phyloP scores from a whole-genome alignment of 2,797 vertebrate genomes.

The Danio kyathit region DNA sequence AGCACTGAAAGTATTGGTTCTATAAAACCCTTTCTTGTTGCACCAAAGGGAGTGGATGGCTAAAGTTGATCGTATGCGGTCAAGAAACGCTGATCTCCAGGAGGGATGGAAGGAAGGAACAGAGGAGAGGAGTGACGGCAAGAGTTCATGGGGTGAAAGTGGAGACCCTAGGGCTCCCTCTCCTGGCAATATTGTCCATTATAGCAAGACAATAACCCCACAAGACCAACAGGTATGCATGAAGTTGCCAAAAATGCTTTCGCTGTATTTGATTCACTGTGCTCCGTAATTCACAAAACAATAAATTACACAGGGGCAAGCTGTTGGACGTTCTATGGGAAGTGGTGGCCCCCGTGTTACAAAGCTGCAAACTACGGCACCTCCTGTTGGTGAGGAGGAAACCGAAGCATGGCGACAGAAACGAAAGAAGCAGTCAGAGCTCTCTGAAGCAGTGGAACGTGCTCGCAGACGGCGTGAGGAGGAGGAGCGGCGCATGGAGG shows the following conservation, averaged over 20 bases:
- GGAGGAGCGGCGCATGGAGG: constrained; percentile 95
- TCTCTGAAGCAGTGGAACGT: constrained; percentile 94
- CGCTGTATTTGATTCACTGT: background rate
- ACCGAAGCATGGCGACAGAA: constrained; percentile 95
- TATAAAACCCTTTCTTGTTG: constrained; percentile 23
- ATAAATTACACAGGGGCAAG: constrained; percentile 60
- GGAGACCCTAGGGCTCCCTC: constrained; percentile 80
- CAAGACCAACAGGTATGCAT: constrained; percentile 86
- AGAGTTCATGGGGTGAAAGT: constrained; percentile 73
- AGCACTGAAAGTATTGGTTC: background rate
- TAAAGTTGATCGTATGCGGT: constrained; percentile 80
- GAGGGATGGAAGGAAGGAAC: constrained; percentile 84
- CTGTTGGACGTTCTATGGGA: constrained; percentile 68
- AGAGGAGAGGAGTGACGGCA: constrained; percentile 80
- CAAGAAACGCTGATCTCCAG: constrained; percentile 80
- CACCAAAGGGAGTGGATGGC: constrained; percentile 85
- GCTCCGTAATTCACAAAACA: background rate
- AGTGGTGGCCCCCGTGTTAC: constrained; percentile 72
- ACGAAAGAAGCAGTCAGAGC: constrained; percentile 90
- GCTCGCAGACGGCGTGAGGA: constrained; percentile 93
- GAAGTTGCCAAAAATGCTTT: background rate
- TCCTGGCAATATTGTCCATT: constrained; percentile 76
- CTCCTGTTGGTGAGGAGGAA: constrained; percentile 87
- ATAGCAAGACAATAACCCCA: constrained; percentile 77
- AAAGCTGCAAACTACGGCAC: constrained; percentile 74